Evolutionary conservation across 2,888 invertebrate species (phyloP), one percentile per base, ranked within the genome.

Genomic region (Callyntrura sp.): DNA sequence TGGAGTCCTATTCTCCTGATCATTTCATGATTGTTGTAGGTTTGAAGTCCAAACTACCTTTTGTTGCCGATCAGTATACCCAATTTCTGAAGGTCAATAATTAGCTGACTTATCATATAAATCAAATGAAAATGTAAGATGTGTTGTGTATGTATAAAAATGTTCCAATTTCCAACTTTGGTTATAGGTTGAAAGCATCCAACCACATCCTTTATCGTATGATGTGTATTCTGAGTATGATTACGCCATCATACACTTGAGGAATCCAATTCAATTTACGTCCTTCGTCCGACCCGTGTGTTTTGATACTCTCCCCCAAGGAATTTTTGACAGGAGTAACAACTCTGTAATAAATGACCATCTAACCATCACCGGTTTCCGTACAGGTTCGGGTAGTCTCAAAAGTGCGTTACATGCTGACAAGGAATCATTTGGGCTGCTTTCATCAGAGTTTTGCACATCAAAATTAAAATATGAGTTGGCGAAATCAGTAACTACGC

Each of bases 221-320:
- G 90, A 88, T 28, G 35, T 25, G 14, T 90, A 70, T 35, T 83
- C 88, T 4, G 88, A 91, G 35, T 62, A 87, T 45, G 91, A 91
- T 35, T 90, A 85, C 23, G 85, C 82, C 4, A 51, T 91, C n/a
- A 73, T 91, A 0, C 90, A 90, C 25, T 62, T 91, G n/a, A 70
- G 81, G 62, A 91, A 81, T 78, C 87, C 90, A 6, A 91, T 91
- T 11, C 89, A 87, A 60, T 91, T 85, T 45, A 88, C 90, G 0
- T 86, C 91, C 3, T 89, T 90, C 48, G 91, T 91, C 4, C 79
- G 91, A 14, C 91, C 91, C 23, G 62, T 91, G 11, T 91, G 91
- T 20, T 23, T 91, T 23, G 90, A 91, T 20, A 62, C 65, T 35
- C 55, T 91, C 14, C 87, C 89, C 0, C 68, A 90, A 4, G 84